Conservation (phyloP, 37 sponge, comb jelly and placozoan species). For the Agelas oroides region DNA sequence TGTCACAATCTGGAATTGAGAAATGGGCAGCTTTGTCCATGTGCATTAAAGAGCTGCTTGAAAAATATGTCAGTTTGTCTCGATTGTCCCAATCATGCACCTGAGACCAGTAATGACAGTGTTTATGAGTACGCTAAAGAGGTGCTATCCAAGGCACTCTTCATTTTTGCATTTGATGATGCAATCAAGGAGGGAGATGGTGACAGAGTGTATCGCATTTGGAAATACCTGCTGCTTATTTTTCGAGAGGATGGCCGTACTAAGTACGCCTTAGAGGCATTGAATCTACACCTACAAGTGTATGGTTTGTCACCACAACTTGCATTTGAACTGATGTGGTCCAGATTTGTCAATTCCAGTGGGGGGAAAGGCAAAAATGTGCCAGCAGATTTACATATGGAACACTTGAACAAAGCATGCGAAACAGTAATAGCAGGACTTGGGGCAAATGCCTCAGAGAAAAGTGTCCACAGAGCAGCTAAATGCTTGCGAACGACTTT, state of each 20-base stretch:
- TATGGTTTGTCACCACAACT: background rate
- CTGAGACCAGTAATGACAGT: slow-evolving; percentile 11
- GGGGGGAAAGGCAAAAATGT: slow-evolving; percentile 17
- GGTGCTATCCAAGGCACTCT: slow-evolving; percentile 12
- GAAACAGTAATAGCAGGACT: background rate
- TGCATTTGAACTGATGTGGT: slow-evolving; percentile 3
- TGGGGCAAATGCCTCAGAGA: slow-evolving; percentile 1
- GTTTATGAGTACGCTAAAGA: slow-evolving; percentile 12
- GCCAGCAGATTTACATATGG: slow-evolving; percentile 32
- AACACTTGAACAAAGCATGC: slow-evolving; percentile 4
- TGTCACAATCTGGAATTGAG: no score
- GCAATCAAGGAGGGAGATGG: slow-evolving; percentile 44
- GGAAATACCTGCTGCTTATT: slow-evolving; percentile 27
- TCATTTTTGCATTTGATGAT: slow-evolving; percentile 21
- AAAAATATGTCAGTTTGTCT: no score
- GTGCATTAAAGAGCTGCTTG: no score
- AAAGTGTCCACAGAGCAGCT: background rate
- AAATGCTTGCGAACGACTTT: background rate
- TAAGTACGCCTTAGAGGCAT: slow-evolving; percentile 17
- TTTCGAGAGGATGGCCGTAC: slow-evolving; percentile 5
- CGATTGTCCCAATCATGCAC: no score
- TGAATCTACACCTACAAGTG: background rate
- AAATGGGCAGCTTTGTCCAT: no score
- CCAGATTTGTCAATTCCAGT: slow-evolving; percentile 9
- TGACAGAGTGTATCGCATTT: slow-evolving; percentile 1